Conservation (phyloP, 2,888 invertebrate species). For the Platerodrilus igneus region DNA sequence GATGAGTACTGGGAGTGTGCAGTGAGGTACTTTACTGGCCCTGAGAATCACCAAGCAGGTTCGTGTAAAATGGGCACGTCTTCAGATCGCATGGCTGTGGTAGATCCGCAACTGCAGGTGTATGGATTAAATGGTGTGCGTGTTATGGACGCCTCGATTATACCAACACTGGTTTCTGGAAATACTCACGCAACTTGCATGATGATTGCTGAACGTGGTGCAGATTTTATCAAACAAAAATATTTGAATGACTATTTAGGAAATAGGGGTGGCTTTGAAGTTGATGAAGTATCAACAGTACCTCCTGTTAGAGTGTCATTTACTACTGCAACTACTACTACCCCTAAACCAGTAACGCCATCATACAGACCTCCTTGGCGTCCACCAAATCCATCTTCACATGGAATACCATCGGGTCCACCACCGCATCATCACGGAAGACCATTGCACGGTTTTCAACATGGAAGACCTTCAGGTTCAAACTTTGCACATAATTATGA, state of each 20-base stretch:
- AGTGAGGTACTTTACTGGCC: conserved; percentile 64
- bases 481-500: conserved; percentile 22
- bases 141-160: conserved; percentile 49
- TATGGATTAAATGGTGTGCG: conserved; percentile 57
- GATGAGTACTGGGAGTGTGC: conserved; percentile 77
- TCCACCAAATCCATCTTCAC: background rate
- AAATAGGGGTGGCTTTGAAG: conserved; percentile 15
- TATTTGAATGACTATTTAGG: conserved; percentile 30
- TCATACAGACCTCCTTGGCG: background rate
- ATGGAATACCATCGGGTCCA: background rate
- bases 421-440: conserved; percentile 3
- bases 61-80: conserved; percentile 78
- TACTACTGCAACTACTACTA: background rate
- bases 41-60: conserved; percentile 79
- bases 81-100: conserved; percentile 68
- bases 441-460: no score
- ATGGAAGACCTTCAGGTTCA: no score
- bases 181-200: conserved; percentile 46
- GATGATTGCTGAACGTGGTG: conserved; percentile 46
- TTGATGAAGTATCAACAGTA: conserved; percentile 1
- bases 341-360: background rate
- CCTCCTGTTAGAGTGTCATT: background rate
- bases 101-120: conserved; percentile 63
- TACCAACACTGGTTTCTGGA: conserved; percentile 44
- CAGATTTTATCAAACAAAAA: conserved; percentile 42